A percentile compares a stretch with the other conserved stretches of the same genome.
These are phyloP conservation scores for Idaea dimidiata DNA, from an alignment of 2,888 invertebrate species.

Conservation along the genomic window DNA sequence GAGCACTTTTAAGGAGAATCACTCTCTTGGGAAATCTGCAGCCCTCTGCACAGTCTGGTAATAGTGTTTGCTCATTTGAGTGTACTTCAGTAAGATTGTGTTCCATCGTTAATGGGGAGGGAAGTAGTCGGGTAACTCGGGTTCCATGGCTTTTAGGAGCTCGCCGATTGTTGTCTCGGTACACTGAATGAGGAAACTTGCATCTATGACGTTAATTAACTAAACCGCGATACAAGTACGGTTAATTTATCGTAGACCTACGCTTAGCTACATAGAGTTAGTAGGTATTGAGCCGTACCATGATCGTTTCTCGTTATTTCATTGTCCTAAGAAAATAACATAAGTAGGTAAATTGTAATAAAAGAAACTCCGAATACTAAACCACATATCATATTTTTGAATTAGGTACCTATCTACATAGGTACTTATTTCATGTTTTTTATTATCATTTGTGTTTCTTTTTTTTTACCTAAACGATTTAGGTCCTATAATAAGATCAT, in stretches of 20 bases:
- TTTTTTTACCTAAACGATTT: no score
- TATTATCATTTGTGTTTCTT: no score
- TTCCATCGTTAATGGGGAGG: constrained; percentile 53
- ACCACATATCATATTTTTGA: no score
- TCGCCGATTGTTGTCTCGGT: constrained; percentile 15
- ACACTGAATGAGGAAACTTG: constrained; percentile 1
- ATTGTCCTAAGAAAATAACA: no score
- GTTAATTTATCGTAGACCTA: constrained; percentile 2
- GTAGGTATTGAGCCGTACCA: background rate
- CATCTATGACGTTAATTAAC: constrained; percentile 4
- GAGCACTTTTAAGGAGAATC: constrained; percentile 72
- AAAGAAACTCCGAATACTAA: no score
- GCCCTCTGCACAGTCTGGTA: constrained; percentile 61
- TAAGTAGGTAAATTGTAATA: no score
- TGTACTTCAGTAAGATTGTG: constrained; percentile 65
- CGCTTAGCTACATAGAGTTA: background rate
- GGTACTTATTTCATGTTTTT: no score
- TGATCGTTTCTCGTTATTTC: no score
- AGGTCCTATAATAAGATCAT: no score
- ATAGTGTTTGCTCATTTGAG: constrained; percentile 79
- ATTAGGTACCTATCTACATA: no score
- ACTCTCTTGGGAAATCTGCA: constrained; percentile 73
- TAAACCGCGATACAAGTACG: constrained; percentile 2
- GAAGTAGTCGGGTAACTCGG: constrained; percentile 19
- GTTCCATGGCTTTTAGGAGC: constrained; percentile 30